These are phyloP conservation scores for Cactoblastis cactorum DNA, from an alignment of 2,888 invertebrate genomes.

Conservation along the genomic window DNA sequence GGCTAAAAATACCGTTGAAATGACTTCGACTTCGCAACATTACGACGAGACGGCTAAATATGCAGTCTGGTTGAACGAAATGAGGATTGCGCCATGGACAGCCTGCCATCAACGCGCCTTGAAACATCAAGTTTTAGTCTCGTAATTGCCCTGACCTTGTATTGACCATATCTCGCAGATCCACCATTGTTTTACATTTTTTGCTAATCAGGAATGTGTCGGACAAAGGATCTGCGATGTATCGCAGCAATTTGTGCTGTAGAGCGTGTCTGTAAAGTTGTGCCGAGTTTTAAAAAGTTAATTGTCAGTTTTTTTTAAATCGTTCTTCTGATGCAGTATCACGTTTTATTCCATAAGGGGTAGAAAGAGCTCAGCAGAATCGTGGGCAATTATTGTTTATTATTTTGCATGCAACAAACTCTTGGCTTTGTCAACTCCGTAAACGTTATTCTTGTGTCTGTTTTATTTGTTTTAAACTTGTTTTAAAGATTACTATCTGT, in stretches of 20 bases:
- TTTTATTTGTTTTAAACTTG: too few species aligned
- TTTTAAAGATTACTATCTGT: too few species aligned
- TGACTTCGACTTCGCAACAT: neutral
- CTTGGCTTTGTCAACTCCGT: too few species aligned
- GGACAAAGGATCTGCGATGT: neutral
- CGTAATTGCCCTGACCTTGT: slow-evolving; percentile 8
- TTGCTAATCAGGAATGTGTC: slow-evolving; percentile 7
- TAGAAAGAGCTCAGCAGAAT: too few species aligned
- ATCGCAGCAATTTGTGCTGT: neutral
- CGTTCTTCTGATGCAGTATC: too few species aligned
- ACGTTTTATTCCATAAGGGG: too few species aligned
- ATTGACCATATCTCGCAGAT: slow-evolving; percentile 8
- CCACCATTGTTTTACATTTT: slow-evolving; percentile 13
- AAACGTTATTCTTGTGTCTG: too few species aligned
- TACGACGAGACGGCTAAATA: neutral
- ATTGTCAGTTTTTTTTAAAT: too few species aligned
- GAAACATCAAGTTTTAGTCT: slow-evolving; percentile 11
- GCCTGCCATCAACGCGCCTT: slow-evolving; percentile 3
- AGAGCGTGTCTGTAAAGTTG: neutral
- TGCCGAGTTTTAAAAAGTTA: too few species aligned
- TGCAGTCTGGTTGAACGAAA: slow-evolving; percentile 2
- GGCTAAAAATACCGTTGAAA: neutral
- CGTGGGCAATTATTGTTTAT: too few species aligned
- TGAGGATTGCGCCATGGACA: neutral
- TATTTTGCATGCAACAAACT: too few species aligned